Conservation (phyloP, 2,797 vertebrate species). For the Masticophis lateralis region DNA sequence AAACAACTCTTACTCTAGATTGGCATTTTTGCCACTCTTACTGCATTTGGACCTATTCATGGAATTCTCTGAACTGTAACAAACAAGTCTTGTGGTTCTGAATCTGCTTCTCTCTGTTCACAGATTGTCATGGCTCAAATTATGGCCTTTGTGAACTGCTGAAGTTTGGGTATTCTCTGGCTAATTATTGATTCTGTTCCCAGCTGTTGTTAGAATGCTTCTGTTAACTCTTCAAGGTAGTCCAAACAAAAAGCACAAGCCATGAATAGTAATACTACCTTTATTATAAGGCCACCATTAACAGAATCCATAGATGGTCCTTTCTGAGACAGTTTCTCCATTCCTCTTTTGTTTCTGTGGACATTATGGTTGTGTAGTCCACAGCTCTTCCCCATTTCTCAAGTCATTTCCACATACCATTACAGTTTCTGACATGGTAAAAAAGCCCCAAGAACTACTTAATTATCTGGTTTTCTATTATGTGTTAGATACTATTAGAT, state of each 20-base stretch:
- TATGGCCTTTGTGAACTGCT: neutral
- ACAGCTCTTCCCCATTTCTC: neutral
- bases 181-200: neutral
- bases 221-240: neutral
- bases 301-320: neutral
- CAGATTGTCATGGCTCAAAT: neutral
- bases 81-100: neutral
- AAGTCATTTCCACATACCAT: neutral
- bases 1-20: neutral
- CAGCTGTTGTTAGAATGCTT: neutral
- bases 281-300: neutral
- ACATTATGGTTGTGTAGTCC: neutral
- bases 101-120: neutral
- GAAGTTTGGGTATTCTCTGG: neutral
- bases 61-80: neutral
- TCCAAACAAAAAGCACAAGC: neutral
- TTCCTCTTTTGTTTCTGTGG: neutral
- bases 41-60: neutral
- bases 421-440: neutral
- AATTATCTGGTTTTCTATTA: neutral
- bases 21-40: neutral
- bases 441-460: neutral
- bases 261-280: neutral
- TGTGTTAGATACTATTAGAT: neutral
- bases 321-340: neutral